Evolutionary conservation across 2,797 vertebrate genomes (phyloP).

Genomic region (Chlorospingus semifuscus): DNA sequence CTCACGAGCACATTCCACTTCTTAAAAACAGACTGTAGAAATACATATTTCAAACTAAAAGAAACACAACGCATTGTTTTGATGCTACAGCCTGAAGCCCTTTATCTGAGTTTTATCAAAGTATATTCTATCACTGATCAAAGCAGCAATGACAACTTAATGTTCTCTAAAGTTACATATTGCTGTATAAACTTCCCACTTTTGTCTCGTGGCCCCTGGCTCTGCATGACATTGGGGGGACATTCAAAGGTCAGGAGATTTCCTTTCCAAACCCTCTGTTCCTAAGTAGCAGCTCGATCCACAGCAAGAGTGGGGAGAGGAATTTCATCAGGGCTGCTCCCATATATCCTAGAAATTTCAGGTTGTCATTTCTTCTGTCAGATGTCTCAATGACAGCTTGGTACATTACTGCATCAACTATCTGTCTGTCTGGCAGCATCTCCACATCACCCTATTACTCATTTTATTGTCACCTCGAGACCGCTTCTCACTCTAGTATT

Average conservation of each 20-base stretch:
- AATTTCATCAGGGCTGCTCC: neutral
- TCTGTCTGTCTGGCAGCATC: neutral
- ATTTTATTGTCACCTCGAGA: neutral
- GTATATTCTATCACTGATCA: constrained; percentile 55
- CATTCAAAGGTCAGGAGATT: constrained; percentile 44
- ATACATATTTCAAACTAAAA: constrained; percentile 47
- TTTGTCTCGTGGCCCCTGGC: constrained; percentile 22
- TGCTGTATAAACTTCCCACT: constrained; percentile 58
- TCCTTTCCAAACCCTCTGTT: neutral
- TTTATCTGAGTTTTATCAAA: constrained; percentile 64
- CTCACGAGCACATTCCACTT: neutral
- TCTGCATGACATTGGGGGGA: constrained; percentile 44
- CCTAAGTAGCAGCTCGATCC: neutral
- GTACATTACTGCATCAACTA: neutral
- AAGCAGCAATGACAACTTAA: constrained; percentile 65
- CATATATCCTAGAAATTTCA: neutral
- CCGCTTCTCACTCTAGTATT: neutral
- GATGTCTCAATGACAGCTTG: neutral
- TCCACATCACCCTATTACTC: neutral
- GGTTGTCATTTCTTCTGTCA: neutral
- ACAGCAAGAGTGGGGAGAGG: neutral
- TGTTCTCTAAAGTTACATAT: constrained; percentile 57
- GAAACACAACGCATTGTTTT: constrained; percentile 45
- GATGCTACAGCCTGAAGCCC: constrained; percentile 54
- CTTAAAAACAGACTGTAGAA: constrained; percentile 38